These are phyloP conservation scores for Orestias chungarensis DNA, from an alignment of 2,797 vertebrate species.

Conservation along the genomic window DNA sequence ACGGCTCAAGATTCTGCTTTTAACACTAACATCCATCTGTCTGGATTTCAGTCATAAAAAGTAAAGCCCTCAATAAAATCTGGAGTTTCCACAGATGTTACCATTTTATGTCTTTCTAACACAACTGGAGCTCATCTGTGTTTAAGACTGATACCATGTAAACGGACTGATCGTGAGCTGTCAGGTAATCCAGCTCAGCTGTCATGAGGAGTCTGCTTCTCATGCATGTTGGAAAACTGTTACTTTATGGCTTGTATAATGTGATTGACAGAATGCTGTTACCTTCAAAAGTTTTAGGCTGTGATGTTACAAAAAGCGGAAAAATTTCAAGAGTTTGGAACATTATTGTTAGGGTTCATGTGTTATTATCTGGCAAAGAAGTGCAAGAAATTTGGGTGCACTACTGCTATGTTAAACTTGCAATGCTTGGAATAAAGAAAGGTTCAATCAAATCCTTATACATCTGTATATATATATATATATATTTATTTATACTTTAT, in stretches of 20 bases:
- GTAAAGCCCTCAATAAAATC: constrained; percentile 6
- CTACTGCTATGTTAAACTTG: too few species aligned
- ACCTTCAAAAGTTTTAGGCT: constrained; percentile 15
- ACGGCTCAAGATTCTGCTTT: background rate
- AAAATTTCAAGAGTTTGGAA: too few species aligned
- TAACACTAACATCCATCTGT: constrained; percentile 12
- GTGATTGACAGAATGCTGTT: background rate
- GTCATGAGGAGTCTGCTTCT: constrained; percentile 29
- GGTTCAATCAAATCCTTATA: too few species aligned
- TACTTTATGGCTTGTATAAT: background rate
- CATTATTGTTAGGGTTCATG: too few species aligned
- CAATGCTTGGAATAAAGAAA: too few species aligned
- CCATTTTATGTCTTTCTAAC: constrained; percentile 27
- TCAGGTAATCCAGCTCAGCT: constrained; percentile 44
- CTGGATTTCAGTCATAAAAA: constrained; percentile 27
- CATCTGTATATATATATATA: too few species aligned
- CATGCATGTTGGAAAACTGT: background rate
- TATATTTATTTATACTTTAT: too few species aligned
- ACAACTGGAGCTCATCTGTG: constrained; percentile 29
- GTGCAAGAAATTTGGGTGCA: too few species aligned
- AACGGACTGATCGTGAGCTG: constrained; percentile 42
- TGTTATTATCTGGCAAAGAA: too few species aligned
- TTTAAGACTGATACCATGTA: constrained; percentile 45
- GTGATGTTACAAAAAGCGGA: too few species aligned
- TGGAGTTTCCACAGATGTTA: constrained; percentile 54